Evolutionary conservation across 2,113 vertebrate species (phyloP).

Genomic region (Engraulis encrasicolus): DNA sequence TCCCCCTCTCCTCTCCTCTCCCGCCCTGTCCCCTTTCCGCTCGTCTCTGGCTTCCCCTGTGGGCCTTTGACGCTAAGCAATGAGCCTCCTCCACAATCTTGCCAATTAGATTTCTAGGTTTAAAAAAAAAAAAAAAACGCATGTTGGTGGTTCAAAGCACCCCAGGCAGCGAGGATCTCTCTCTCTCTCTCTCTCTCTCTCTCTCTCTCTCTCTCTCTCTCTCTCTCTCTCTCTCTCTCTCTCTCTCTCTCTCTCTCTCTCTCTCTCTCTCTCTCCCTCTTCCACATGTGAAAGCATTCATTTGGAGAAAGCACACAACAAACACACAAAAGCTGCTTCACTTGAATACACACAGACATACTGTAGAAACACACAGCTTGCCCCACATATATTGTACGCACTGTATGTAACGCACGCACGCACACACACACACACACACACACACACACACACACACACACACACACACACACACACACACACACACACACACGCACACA

Average conservation of each 20-base stretch:
- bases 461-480: slow-evolving; percentile 7
- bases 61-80: slow-evolving; percentile 27
- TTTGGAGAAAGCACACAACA: too few relatives aligned
- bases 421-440: slow-evolving; percentile 1
- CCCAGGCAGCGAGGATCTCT: slow-evolving; percentile 21
- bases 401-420: too few relatives aligned
- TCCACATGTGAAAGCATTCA: too few relatives aligned
- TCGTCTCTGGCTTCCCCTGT: slow-evolving; percentile 1
- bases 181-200: not conserved
- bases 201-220: slow-evolving; percentile 35
- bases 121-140: too few relatives aligned
- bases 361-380: too few relatives aligned
- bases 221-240: slow-evolving; percentile 41
- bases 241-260: not conserved
- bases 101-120: slow-evolving; percentile 51
- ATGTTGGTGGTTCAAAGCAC: slow-evolving; percentile 14
- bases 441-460: slow-evolving; percentile 16
- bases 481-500: not conserved
- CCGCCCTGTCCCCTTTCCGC: slow-evolving; percentile 41
- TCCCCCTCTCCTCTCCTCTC: slow-evolving; percentile 22
- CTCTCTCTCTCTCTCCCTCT: slow-evolving; percentile 32
- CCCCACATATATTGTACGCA: too few relatives aligned
- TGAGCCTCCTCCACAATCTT: slow-evolving; percentile 23
- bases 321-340: too few relatives aligned
- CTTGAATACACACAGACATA: too few relatives aligned